Evolutionary conservation across 1,140 invertebrate genomes (phyloP).

Genomic region (Lepidurus apus): DNA sequence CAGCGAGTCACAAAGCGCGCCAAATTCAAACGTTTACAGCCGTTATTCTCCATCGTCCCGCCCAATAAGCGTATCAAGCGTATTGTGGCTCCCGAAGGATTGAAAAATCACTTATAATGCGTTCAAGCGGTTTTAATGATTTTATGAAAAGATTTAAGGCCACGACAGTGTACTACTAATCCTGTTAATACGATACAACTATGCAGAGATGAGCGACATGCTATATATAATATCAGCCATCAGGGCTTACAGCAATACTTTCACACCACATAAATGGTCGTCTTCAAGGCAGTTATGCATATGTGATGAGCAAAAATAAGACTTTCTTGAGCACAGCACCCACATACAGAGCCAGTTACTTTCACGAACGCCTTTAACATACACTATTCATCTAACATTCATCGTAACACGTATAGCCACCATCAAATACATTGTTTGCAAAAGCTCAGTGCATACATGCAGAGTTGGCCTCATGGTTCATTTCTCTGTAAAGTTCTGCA

Average conservation of each 20-base stretch:
- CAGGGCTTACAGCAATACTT: background rate
- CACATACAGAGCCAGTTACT: no score
- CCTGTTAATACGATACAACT: background rate
- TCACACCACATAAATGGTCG: background rate
- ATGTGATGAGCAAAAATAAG: no score
- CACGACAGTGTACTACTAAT: background rate
- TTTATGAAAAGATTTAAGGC: background rate
- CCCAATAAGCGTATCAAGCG: no score
- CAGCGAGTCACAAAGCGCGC: background rate
- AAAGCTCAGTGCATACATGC: background rate
- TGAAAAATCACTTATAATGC: no score
- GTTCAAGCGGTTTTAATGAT: background rate
- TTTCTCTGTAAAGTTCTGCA: background rate
- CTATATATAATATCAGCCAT: background rate
- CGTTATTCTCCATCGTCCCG: no score
- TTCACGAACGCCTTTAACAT: no score
- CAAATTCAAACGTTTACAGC: background rate
- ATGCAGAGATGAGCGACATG: background rate
- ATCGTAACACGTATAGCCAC: background rate
- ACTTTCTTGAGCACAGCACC: no score
- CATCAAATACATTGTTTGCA: background rate
- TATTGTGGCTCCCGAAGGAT: no score
- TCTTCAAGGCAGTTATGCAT: constrained; percentile 6
- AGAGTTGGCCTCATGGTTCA: background rate
- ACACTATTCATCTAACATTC: background rate